Base-by-base conservation (phyloP, 2,888 invertebrate genomes). In the Drosophila pseudotalamancana region DNA sequence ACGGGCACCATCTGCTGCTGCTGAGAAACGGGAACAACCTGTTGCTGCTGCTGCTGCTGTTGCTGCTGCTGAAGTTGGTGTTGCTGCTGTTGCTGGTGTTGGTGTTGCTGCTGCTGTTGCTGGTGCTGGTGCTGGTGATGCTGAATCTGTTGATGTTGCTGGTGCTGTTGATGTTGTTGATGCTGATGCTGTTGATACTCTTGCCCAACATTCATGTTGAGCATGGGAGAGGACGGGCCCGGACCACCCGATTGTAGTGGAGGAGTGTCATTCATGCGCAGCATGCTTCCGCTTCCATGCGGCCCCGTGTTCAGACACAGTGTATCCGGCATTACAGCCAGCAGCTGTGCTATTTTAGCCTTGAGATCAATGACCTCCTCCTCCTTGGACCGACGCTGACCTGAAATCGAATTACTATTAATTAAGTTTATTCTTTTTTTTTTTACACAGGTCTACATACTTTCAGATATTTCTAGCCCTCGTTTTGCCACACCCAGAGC, bases 401-500 rank as follows among this genome's bases (percentile, higher is more conserved):
- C 98, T 98, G 91, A 4, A 63, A 54, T 9, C 1, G 8, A 43
- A 21, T 6, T 1, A n/a, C 6, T 12, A 14, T 9, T n/a, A 6
- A 11, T 23, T n/a, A 29, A 2, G 5, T 4, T 4, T 1, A 1
- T 14, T 32, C 8, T 3, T 12, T 18, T 12, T 4, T 11, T 11
- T 29, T 4, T 2, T 0, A n/a, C 2, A 23, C 21, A 3, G 6
- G 32, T 29, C 0, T 53, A 92, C 94, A 93, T 91, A 97, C 97
- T 94, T 87, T 97, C 96, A 92, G 95, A 94, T 90, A 97, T 95
- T 92, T 96, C 96, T 88, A 98, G 93, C 91, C 97, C 96, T 55
- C 98, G 93, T 92, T 98, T 98, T 74, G 97, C 98, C 91, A 98
- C 98, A 31, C 98, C 98, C 50, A 99, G 95, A 73, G 99, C 99